phyloP scores from a whole-genome alignment of 2,888 invertebrate species.

The Emmelina monodactyla region DNA sequence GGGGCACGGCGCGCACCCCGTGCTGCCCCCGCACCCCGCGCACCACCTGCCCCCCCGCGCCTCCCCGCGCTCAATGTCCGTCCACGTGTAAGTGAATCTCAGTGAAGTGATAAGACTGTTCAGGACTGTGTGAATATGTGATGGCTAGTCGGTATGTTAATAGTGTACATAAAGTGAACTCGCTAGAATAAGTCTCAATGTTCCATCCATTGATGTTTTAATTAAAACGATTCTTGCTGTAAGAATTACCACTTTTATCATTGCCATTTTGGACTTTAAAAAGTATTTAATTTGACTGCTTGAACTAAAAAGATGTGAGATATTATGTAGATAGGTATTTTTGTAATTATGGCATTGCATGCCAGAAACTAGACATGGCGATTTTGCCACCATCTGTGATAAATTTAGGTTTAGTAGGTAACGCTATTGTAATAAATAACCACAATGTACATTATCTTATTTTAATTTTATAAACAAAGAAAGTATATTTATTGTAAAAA shows the following conservation, averaged over 20 bases:
- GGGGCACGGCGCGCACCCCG: slow-evolving; percentile 52
- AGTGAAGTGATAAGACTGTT: slow-evolving; percentile 28
- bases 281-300: neutral
- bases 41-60: slow-evolving; percentile 64
- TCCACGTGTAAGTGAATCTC: slow-evolving; percentile 69
- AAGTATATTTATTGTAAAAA: slow-evolving; percentile 61
- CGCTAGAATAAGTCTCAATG: slow-evolving; percentile 12
- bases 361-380: neutral
- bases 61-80: slow-evolving; percentile 75
- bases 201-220: neutral
- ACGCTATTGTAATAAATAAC: slow-evolving; percentile 35
- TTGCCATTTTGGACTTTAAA: slow-evolving; percentile 16
- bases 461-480: slow-evolving; percentile 33
- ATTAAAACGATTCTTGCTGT: slow-evolving; percentile 7
- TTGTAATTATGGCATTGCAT: neutral
- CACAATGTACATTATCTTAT: slow-evolving; percentile 50
- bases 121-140: slow-evolving; percentile 31
- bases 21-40: slow-evolving; percentile 57
- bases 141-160: slow-evolving; percentile 50
- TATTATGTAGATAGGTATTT: neutral
- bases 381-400: slow-evolving; percentile 58
- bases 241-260: slow-evolving; percentile 15
- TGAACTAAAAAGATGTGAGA: neutral
- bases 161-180: slow-evolving; percentile 31
- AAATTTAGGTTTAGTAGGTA: slow-evolving; percentile 45